These are phyloP conservation scores for Dipodomys spectabilis DNA, from an alignment of 2,113 vertebrate species.

Conservation along the genomic window DNA sequence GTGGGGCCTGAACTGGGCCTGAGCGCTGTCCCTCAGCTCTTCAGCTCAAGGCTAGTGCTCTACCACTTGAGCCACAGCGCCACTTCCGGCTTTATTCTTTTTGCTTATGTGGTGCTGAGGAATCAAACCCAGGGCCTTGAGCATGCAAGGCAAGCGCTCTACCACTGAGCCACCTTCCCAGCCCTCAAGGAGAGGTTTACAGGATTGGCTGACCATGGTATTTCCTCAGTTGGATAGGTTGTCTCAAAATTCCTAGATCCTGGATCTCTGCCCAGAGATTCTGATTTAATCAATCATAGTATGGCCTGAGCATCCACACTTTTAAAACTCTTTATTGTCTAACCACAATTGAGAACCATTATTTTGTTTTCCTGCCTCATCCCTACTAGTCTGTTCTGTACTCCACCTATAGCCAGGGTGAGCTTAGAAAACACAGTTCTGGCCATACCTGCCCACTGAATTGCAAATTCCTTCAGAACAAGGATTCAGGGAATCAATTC, in stretches of 20 bases:
- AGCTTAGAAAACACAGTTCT: neutral
- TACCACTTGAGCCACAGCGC: too few relatives aligned
- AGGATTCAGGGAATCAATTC: neutral
- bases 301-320: neutral
- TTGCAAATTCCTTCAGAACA: neutral
- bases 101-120: too few relatives aligned
- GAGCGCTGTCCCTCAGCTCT: too few relatives aligned
- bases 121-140: too few relatives aligned
- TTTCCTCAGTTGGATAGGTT: neutral
- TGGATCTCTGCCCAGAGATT: constrained; percentile 13
- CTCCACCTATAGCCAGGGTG: neutral
- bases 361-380: neutral
- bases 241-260: neutral
- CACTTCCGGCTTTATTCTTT: too few relatives aligned
- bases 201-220: neutral
- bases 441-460: neutral
- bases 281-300: neutral
- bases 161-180: too few relatives aligned
- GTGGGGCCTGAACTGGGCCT: too few relatives aligned
- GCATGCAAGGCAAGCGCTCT: too few relatives aligned
- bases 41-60: too few relatives aligned
- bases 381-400: neutral
- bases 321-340: neutral
- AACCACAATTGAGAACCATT: neutral
- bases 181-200: neutral